Conservation (phyloP, 2,888 invertebrate species). For the Oasisia sp. region DNA sequence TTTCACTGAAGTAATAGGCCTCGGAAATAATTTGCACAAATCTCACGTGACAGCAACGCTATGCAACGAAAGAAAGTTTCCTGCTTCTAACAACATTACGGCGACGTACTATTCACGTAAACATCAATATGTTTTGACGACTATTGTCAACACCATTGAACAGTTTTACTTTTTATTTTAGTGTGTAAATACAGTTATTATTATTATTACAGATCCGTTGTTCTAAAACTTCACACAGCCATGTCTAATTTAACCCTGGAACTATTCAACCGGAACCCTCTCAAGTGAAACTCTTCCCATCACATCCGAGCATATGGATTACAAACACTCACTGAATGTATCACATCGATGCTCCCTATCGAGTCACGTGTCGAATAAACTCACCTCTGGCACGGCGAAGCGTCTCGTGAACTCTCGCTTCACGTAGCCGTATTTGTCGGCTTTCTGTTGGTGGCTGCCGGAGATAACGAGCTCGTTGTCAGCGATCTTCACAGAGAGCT, state of each 20-base stretch:
- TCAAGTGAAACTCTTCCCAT: too few relatives aligned
- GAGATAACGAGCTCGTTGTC: constrained; percentile 46
- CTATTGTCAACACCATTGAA: too few relatives aligned
- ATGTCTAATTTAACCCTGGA: not conserved
- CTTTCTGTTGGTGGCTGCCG: constrained; percentile 47
- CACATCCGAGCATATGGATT: not conserved
- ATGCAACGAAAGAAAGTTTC: too few relatives aligned
- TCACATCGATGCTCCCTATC: not conserved
- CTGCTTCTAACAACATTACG: too few relatives aligned
- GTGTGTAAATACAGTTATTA: too few relatives aligned
- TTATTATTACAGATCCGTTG: not conserved
- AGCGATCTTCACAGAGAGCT: constrained; percentile 44
- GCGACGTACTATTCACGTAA: too few relatives aligned
- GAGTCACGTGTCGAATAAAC: not conserved
- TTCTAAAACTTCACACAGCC: not conserved
- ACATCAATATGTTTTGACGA: too few relatives aligned
- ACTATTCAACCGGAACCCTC: too few relatives aligned
- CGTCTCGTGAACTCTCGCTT: constrained; percentile 46
- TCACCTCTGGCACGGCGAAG: constrained; percentile 47
- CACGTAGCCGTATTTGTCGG: constrained; percentile 46
- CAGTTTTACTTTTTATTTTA: too few relatives aligned
- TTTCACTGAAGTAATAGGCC: not conserved
- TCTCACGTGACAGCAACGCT: too few relatives aligned
- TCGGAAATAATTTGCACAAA: too few relatives aligned
- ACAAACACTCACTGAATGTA: not conserved